These are phyloP conservation scores for Knipowitschia caucasica DNA, from an alignment of 2,797 vertebrate genomes.

Conservation along the genomic window DNA sequence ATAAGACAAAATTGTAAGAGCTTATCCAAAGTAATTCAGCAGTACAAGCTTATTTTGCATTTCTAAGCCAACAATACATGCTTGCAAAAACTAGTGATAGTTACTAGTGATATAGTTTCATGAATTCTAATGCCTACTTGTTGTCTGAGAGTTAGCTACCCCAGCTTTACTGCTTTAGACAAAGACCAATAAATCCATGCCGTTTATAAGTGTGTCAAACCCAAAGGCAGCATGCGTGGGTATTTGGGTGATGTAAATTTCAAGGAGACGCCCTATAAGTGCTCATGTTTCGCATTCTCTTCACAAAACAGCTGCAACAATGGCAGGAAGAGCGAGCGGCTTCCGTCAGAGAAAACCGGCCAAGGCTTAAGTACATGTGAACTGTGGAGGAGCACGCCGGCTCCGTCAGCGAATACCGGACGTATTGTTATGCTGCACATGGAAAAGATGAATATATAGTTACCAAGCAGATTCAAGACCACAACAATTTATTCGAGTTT, in stretches of 20 bases:
- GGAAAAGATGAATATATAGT: not conserved
- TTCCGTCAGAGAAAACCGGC: not conserved
- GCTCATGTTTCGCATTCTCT: not conserved
- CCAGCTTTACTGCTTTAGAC: too few relatives aligned
- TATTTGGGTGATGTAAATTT: not conserved
- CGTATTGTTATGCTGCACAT: slow-evolving; percentile 1
- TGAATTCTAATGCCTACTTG: too few relatives aligned
- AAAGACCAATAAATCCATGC: not conserved
- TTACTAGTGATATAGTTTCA: too few relatives aligned
- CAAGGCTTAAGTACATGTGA: not conserved
- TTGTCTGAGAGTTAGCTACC: too few relatives aligned
- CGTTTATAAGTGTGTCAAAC: not conserved
- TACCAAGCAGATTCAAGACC: not conserved
- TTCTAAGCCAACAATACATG: too few relatives aligned
- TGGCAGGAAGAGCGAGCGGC: slow-evolving; percentile 3
- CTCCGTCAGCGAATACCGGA: not conserved
- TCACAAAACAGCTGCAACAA: not conserved
- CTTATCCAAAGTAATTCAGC: too few relatives aligned
- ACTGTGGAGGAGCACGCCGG: not conserved
- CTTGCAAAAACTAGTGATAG: too few relatives aligned
- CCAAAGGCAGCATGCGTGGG: not conserved
- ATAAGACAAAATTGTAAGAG: too few relatives aligned
- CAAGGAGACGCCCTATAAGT: not conserved
- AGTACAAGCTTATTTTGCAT: too few relatives aligned
- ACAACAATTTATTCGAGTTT: too few relatives aligned